Percentiles rank a stretch among this genome's conserved stretches.
phyloP scores from a whole-genome alignment of 2,113 vertebrate species.

The Climacteris rufus region DNA sequence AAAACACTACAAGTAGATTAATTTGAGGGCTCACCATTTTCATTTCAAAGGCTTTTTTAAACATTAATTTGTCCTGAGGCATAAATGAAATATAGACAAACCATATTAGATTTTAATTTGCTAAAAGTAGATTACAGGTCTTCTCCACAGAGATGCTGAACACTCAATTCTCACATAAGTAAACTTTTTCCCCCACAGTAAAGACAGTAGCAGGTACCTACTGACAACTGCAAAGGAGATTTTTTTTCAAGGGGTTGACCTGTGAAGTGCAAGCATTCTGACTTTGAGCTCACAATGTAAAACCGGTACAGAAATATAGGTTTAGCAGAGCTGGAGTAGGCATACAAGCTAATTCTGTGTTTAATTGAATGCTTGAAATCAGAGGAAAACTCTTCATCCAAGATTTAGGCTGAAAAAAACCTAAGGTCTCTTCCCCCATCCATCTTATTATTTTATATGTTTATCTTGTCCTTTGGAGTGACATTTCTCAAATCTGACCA shows the following conservation, averaged over 20 bases:
- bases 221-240: neutral
- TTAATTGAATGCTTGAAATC: neutral
- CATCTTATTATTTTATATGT: neutral
- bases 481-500: neutral
- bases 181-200: neutral
- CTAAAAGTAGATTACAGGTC: constrained; percentile 13
- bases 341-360: neutral
- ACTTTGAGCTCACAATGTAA: neutral
- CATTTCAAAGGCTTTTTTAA: constrained; percentile 42
- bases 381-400: neutral
- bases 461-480: neutral
- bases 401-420: neutral
- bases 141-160: neutral
- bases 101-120: neutral
- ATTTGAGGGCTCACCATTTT: constrained; percentile 23
- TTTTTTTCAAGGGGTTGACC: neutral
- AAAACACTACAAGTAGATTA: constrained; percentile 47
- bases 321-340: neutral
- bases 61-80: constrained; percentile 37
- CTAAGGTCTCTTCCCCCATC: fast-evolving
- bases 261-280: neutral
- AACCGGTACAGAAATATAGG: neutral
- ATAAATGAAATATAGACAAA: constrained; percentile 27
- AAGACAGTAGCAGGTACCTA: neutral
- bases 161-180: neutral